Evolutionary conservation across 2,113 vertebrate species (phyloP).

Genomic region (Spheniscus mendiculus): DNA sequence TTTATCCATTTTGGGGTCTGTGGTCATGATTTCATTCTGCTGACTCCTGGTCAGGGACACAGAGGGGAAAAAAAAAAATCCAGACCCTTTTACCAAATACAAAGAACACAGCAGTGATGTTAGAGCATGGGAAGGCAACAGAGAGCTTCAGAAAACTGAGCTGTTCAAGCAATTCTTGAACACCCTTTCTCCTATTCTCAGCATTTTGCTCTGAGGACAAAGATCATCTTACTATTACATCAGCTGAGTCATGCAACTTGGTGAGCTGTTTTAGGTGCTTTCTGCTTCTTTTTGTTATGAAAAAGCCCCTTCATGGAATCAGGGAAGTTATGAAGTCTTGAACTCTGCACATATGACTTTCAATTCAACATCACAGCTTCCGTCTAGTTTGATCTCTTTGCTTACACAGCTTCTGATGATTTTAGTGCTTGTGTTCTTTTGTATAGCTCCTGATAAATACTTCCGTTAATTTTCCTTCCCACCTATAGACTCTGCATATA

Average conservation of each 20-base stretch:
- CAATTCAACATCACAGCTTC: not conserved
- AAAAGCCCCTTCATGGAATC: not conserved
- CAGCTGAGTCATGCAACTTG: not conserved
- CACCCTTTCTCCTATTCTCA: not conserved
- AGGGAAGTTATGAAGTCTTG: not conserved
- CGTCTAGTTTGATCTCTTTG: not conserved
- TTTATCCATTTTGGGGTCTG: not conserved
- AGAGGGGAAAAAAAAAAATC: not conserved
- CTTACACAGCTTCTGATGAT: not conserved
- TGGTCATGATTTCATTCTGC: not conserved
- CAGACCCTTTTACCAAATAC: not conserved
- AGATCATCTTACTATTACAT: not conserved
- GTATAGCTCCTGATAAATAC: not conserved
- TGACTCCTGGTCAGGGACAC: not conserved
- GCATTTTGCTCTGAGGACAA: not conserved
- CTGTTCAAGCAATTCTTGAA: not conserved
- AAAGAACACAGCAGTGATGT: not conserved
- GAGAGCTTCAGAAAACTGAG: not conserved
- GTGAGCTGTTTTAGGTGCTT: not conserved
- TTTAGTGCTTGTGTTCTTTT: not conserved
- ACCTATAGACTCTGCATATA: not conserved
- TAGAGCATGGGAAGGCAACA: not conserved
- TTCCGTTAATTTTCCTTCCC: not conserved
- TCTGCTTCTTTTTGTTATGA: not conserved
- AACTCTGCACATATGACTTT: not conserved